Evolutionary conservation across 2,888 invertebrate species (phyloP).

Genomic region (Pammene fasciana): DNA sequence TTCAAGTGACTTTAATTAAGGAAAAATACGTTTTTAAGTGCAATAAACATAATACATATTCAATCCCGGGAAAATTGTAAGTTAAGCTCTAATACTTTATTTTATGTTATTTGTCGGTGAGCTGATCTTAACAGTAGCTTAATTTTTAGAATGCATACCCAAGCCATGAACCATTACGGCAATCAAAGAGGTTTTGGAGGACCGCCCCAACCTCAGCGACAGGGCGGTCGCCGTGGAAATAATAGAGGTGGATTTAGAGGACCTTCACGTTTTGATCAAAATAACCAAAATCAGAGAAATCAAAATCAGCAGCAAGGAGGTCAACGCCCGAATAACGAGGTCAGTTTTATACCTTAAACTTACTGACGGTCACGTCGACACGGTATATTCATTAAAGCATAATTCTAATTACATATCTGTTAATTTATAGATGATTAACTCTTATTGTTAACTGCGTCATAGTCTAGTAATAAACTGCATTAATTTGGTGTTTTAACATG

Average conservation of each 20-base stretch:
- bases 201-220: constrained; percentile 77
- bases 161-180: constrained; percentile 76
- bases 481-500: background rate
- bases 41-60: background rate
- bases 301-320: constrained; percentile 69
- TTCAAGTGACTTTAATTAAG: constrained; percentile 11
- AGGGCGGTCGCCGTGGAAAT: constrained; percentile 69
- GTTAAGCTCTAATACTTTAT: background rate
- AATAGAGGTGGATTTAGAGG: constrained; percentile 66
- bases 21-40: constrained; percentile 15
- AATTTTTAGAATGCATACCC: constrained; percentile 65
- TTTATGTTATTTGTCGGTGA: background rate
- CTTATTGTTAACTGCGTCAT: constrained; percentile 13
- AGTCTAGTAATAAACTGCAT: background rate
- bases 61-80: constrained; percentile 23
- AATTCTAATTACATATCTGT: background rate
- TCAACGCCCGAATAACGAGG: constrained; percentile 75
- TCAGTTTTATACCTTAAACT: constrained; percentile 47
- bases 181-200: constrained; percentile 77
- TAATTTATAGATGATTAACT: background rate
- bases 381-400: background rate
- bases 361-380: constrained; percentile 24
- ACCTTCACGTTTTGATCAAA: constrained; percentile 74
- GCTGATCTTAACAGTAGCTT: background rate
- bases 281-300: constrained; percentile 55